Conservation (phyloP, 2,888 invertebrate genomes). For the Caradrina kadenii region DNA sequence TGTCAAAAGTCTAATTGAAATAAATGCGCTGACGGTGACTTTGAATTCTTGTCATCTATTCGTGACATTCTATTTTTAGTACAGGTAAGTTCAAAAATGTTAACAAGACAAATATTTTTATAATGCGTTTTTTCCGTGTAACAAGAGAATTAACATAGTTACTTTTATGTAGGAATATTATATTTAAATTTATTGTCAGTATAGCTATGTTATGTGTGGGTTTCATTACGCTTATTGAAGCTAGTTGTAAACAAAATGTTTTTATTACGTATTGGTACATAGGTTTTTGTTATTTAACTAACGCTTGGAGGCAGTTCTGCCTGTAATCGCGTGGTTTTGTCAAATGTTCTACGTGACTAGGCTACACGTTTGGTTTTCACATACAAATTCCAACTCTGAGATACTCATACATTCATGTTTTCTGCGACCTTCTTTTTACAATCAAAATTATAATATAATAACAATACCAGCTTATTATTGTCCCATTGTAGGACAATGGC, state of each 20-base stretch:
- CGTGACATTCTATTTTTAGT: no score
- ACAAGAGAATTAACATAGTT: neutral
- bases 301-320: neutral
- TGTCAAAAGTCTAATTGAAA: no score
- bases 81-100: no score
- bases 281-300: neutral
- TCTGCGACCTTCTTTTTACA: no score
- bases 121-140: neutral
- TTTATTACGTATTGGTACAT: constrained; percentile 22
- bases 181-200: constrained; percentile 21
- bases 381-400: neutral
- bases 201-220: constrained; percentile 34
- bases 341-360: neutral
- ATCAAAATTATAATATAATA: no score
- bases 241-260: constrained; percentile 38
- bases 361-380: neutral
- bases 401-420: no score
- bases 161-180: constrained; percentile 12
- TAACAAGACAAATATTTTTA: neutral
- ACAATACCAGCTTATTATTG: no score
- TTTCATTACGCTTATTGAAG: constrained; percentile 23
- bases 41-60: no score
- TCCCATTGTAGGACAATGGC: no score
- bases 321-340: neutral
- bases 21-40: no score